Conservation (phyloP, 2,888 invertebrate species). For the Thelaira solivaga region DNA sequence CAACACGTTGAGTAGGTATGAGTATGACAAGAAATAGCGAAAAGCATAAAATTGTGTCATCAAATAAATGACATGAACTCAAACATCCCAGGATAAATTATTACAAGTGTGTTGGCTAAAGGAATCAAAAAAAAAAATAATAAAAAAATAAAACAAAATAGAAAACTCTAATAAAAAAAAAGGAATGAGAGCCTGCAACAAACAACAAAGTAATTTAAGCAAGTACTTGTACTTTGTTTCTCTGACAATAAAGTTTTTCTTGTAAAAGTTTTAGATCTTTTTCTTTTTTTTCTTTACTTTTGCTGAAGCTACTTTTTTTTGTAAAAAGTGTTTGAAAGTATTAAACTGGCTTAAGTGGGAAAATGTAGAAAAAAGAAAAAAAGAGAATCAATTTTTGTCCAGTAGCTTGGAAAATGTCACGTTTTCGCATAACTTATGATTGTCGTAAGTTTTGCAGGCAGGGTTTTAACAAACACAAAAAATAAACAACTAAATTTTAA, state of each 20-base stretch:
- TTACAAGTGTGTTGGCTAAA: conserved; percentile 28
- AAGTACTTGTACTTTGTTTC: conserved; percentile 24
- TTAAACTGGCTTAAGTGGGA: conserved; percentile 9
- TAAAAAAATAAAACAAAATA: not conserved
- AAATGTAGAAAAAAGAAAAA: conserved; percentile 42
- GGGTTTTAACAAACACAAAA: not conserved
- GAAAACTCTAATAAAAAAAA: not conserved
- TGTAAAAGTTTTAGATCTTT: not conserved
- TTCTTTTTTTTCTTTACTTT: not conserved
- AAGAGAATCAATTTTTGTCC: conserved; percentile 72
- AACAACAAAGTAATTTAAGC: conserved; percentile 38
- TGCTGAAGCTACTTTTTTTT: not conserved
- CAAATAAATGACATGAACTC: conserved; percentile 65
- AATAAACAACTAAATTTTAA: not conserved
- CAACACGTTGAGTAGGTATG: no score
- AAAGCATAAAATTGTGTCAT: conserved; percentile 66
- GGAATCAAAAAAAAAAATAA: not conserved
- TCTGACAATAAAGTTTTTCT: conserved; percentile 46
- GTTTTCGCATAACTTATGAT: conserved; percentile 73
- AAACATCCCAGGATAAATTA: conserved; percentile 39
- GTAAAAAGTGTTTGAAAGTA: conserved; percentile 44
- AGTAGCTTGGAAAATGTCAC: conserved; percentile 75
- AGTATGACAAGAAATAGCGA: conserved; percentile 22
- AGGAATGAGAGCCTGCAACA: conserved; percentile 18
- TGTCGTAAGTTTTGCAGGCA: conserved; percentile 24